Evolutionary conservation across 2,888 invertebrate species (phyloP), one percentile per base, ranked within the genome.

Genomic region (Plebejus anna): DNA sequence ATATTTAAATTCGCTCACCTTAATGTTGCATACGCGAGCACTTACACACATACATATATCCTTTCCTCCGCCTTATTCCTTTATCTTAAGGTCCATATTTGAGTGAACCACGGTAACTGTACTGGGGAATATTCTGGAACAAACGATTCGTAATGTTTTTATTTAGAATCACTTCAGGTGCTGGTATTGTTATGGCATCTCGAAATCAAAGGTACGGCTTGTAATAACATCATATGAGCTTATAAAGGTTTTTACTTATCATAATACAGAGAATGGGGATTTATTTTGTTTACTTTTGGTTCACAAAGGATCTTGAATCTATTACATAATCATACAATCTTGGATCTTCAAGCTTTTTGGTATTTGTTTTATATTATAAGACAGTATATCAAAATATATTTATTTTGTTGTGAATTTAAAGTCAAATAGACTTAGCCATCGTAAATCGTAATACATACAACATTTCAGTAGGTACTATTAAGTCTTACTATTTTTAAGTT

Each of bases 1-100:
- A 90, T 93, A 93, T 93, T 93, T 93, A 92, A 93, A 92, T 93
- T 92, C 92, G 92, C 92, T 90, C 86, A 89, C 90, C 92, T 92
- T 92, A 93, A 92, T 92, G 92, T 92, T 88, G 91, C 91, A 92
- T 89, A 90, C 90, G 89, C 87, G 88, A 87, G 89, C 91, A 73
- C 55, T 32, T 51, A 28, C 47, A 28, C 32, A 51, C 32, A 16
- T 9, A 7, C 51, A 16, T 1, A 4, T 47, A 28, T 32, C 6
- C 1, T 32, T n/a, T 6, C 16, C 32, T 1, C 32, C 28, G 32
- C 82, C 82, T 76, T 89, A 84, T 77, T 0, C 0, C 38, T 4
- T 77, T 0, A 59, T 2, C 0, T 75, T 84, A 90, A 80, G 82
- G 86, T 84, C 81, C 38, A 79, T 61, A 81, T 78, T 82, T 0